Conservation (phyloP, 2,888 invertebrate species). For the Tetragnatha montana region DNA sequence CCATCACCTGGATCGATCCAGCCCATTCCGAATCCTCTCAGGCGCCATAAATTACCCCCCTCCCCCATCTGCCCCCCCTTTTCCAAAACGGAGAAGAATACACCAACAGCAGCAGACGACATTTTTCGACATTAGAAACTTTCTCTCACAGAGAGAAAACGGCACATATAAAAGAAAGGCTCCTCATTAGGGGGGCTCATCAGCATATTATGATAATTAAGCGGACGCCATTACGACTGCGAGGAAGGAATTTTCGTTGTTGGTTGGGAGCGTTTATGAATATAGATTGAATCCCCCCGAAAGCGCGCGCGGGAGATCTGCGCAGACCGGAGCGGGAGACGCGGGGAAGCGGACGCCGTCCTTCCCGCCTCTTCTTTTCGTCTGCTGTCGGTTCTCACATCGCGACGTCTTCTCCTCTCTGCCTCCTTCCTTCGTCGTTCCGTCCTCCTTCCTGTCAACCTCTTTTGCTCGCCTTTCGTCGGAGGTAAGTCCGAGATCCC, state of each 20-base stretch:
- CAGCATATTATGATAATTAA: conserved; percentile 62
- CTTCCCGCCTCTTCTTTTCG: conserved; percentile 1
- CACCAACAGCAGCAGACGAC: background rate
- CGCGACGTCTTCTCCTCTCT: conserved; percentile 1
- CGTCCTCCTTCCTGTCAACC: conserved; percentile 1
- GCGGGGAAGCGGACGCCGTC: conserved; percentile 2
- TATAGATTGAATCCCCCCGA: conserved; percentile 65
- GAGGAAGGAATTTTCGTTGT: conserved; percentile 35
- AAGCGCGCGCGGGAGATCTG: conserved; percentile 57
- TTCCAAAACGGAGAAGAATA: background rate
- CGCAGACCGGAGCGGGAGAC: conserved; percentile 48
- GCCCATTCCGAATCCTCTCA: background rate
- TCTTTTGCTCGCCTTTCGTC: conserved; percentile 4
- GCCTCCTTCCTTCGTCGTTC: conserved; percentile 14
- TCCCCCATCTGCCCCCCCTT: background rate
- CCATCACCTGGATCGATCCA: conserved; percentile 20
- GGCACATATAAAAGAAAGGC: conserved; percentile 51
- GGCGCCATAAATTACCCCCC: conserved; percentile 33
- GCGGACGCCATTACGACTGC: conserved; percentile 50
- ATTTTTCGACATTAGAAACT: conserved; percentile 30
- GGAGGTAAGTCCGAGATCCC: conserved; percentile 8
- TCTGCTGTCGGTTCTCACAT: conserved; percentile 5
- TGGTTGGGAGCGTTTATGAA: conserved; percentile 63
- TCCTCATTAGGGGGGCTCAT: conserved; percentile 37
- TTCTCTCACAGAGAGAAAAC: conserved; percentile 47